Evolutionary conservation across 2,113 vertebrate genomes (phyloP).

Genomic region (Typhlomys cinereus): DNA sequence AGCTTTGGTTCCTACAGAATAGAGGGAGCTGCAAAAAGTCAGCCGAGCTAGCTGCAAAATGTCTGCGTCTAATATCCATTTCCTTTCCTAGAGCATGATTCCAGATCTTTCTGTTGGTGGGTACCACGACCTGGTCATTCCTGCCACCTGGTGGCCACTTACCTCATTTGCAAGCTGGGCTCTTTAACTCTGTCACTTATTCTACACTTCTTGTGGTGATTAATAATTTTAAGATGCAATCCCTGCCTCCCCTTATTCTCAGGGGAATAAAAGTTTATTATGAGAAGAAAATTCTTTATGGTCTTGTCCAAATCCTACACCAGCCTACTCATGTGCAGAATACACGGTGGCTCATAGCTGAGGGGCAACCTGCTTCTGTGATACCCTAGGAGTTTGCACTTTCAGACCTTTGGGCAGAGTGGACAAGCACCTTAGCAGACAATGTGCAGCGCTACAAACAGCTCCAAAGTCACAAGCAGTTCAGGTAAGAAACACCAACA

Average conservation of each 20-base stretch:
- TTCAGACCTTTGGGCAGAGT: no score
- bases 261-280: background rate
- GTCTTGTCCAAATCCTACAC: background rate
- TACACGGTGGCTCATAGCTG: accelerated
- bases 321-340: no score
- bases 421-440: background rate
- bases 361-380: accelerated
- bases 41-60: no score
- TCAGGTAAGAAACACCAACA: no score
- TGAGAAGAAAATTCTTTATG: background rate
- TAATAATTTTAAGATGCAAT: background rate
- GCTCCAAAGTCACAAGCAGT: background rate
- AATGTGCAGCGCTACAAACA: accelerated
- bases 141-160: conserved; percentile 65
- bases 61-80: accelerated
- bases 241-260: no score
- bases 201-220: background rate
- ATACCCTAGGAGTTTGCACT: no score
- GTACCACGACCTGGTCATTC: background rate
- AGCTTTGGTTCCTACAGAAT: background rate
- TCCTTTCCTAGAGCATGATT: background rate
- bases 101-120: background rate
- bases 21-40: accelerated
- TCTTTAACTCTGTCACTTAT: background rate
- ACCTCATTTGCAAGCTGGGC: background rate